Conservation (phyloP, 2,113 vertebrate species). For the Paralichthys olivaceus region DNA sequence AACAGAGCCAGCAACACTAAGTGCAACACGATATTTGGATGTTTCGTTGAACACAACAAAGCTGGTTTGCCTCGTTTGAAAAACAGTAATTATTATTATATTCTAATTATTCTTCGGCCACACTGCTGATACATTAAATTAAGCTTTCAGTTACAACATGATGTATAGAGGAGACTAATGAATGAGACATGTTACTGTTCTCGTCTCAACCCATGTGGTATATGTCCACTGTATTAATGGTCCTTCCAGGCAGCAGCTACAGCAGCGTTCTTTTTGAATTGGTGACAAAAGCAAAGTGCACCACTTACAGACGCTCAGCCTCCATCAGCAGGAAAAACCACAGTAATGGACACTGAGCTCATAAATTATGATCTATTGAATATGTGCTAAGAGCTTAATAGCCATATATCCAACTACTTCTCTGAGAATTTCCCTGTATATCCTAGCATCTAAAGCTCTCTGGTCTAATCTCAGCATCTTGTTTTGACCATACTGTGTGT, state of each 20-base stretch:
- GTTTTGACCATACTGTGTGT: neutral
- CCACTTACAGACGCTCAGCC: constrained; percentile 3
- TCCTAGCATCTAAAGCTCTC: neutral
- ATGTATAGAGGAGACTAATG: neutral
- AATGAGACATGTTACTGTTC: neutral
- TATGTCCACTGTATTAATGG: neutral
- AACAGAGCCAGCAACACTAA: too few relatives aligned
- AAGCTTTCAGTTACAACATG: neutral
- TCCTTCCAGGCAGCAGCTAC: neutral
- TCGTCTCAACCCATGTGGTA: neutral
- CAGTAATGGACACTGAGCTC: neutral
- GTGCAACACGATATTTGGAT: too few relatives aligned
- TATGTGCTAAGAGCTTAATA: neutral
- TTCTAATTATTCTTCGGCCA: too few relatives aligned
- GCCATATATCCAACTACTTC: neutral
- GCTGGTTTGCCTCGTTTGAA: too few relatives aligned
- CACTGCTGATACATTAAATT: too few relatives aligned
- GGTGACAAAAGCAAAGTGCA: neutral
- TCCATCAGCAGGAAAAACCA: constrained; percentile 6
- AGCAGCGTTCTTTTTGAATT: neutral
- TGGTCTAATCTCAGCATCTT: neutral
- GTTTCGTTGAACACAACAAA: too few relatives aligned
- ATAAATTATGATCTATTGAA: constrained; percentile 1
- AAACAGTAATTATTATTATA: too few relatives aligned
- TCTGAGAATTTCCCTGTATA: neutral